Conservation (phyloP, 2,888 invertebrate genomes). For the Thereva nobilitata region DNA sequence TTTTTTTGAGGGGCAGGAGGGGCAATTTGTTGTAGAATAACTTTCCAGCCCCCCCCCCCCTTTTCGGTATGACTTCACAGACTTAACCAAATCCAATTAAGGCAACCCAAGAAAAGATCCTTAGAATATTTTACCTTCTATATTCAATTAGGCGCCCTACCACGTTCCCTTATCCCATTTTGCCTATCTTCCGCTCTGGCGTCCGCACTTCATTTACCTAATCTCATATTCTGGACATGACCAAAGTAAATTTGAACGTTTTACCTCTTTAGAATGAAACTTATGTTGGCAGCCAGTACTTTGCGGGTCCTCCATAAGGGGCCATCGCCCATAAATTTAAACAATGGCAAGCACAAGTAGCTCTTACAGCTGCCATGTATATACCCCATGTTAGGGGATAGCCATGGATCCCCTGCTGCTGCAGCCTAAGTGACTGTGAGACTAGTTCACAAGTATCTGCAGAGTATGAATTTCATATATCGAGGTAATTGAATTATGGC, state of each 20-base stretch:
- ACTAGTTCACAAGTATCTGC: neutral
- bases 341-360: constrained; percentile 34
- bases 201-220: constrained; percentile 39
- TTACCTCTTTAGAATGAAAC: constrained; percentile 25
- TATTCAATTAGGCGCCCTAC: constrained; percentile 19
- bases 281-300: constrained; percentile 29
- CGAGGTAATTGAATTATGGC: constrained; percentile 23
- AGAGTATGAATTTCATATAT: constrained; percentile 33
- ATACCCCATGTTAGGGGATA: neutral
- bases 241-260: constrained; percentile 37
- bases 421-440: constrained; percentile 4
- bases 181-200: neutral
- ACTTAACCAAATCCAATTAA: constrained; percentile 30
- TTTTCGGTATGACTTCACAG: neutral
- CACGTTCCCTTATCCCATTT: constrained; percentile 7
- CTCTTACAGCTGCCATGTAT: constrained; percentile 11
- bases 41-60: neutral
- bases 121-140: constrained; percentile 24
- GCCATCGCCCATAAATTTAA: constrained; percentile 32
- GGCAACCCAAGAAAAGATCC: constrained; percentile 27
- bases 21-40: neutral
- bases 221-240: constrained; percentile 42
- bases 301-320: constrained; percentile 20
- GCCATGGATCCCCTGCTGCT: constrained; percentile 12
- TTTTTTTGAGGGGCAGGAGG: too few relatives aligned